phyloP scores from a whole-genome alignment of 1,140 invertebrate genomes.

The Megathymus violae region DNA sequence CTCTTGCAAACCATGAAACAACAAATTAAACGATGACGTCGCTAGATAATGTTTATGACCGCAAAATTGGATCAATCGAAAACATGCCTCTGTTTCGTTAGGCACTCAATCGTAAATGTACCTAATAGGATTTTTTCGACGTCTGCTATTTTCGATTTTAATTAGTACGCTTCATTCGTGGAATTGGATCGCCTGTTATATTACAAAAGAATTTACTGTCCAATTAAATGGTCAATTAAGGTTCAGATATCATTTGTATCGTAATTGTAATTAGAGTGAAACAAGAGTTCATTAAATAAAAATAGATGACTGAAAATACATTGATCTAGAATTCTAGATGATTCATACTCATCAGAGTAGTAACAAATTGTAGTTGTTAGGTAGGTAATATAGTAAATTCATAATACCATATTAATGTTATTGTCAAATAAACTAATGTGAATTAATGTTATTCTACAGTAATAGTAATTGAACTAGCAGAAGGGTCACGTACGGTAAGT shows the following conservation, averaged over 20 bases:
- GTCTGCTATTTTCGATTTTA: constrained; percentile 27
- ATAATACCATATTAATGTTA: too few relatives aligned
- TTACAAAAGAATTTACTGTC: constrained; percentile 11
- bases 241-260: background rate
- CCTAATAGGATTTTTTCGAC: constrained; percentile 30
- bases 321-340: too few relatives aligned
- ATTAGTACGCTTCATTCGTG: constrained; percentile 26
- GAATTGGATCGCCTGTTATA: constrained; percentile 12
- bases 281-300: too few relatives aligned
- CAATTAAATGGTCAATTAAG: constrained; percentile 13
- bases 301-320: too few relatives aligned
- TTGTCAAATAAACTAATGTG: too few relatives aligned
- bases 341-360: too few relatives aligned
- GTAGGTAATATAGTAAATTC: too few relatives aligned
- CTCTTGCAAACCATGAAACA: background rate
- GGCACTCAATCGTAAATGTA: constrained; percentile 1
- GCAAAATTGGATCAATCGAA: constrained; percentile 23
- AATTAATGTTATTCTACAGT: too few relatives aligned
- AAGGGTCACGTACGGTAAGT: too few relatives aligned
- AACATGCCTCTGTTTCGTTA: constrained; percentile 10
- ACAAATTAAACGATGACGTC: constrained; percentile 13
- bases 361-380: too few relatives aligned
- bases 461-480: too few relatives aligned
- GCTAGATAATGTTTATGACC: constrained; percentile 18
- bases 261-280: too few relatives aligned